Conservation (phyloP, 2,113 vertebrate genomes). For the Malurus melanocephalus region DNA sequence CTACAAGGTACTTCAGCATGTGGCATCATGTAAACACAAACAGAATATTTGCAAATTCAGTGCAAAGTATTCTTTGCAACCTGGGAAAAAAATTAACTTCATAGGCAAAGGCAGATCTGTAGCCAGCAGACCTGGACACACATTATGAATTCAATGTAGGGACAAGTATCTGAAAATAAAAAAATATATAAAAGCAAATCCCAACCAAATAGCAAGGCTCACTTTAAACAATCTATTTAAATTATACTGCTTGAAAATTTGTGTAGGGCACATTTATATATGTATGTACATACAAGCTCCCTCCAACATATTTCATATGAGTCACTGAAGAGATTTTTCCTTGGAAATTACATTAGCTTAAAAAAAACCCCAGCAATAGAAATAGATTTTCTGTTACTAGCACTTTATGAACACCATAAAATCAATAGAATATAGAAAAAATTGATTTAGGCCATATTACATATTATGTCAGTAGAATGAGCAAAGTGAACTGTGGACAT, state of each 20-base stretch:
- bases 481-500: constrained; percentile 3
- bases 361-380: background rate
- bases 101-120: background rate
- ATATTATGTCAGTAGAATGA: constrained; percentile 11
- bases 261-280: background rate
- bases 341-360: background rate
- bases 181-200: background rate
- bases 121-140: background rate
- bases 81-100: background rate
- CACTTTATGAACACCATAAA: constrained; percentile 39
- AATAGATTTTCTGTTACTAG: constrained; percentile 25
- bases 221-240: background rate
- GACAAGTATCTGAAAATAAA: background rate
- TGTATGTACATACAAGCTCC: background rate
- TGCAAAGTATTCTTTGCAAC: background rate
- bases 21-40: background rate
- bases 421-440: background rate
- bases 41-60: background rate
- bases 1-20: background rate
- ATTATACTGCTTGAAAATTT: background rate
- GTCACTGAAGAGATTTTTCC: background rate
- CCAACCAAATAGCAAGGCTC: background rate
- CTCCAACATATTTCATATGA: background rate
- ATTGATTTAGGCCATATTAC: constrained; percentile 12
- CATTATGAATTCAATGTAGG: background rate